Base-by-base conservation (phyloP, 2,797 vertebrate genomes). In the Merluccius polli region DNA sequence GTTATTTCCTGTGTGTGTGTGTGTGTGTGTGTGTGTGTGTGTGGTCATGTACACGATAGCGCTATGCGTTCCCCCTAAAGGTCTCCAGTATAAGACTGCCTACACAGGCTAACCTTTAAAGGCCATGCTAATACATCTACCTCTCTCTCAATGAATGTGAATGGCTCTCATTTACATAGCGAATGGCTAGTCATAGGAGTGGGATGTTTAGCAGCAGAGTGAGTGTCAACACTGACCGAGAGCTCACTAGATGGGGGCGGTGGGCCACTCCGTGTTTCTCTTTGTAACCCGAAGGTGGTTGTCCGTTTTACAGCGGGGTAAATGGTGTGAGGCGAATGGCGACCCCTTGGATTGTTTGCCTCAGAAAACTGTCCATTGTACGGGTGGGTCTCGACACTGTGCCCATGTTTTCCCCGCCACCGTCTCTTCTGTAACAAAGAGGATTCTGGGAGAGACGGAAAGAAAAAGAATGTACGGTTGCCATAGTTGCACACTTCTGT, bases 401-500 rank as follows among this genome's bases (percentile, higher is more conserved):
- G 79, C 75, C 79, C 29, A 3, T 7, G 33, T 2, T 21, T 83
- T 59, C 71, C 83, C 77, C 75, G 18, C 67, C 77, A 68, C n/a
- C 73, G 73, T 74, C 76, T 81, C 79, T 81, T 72, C 59, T 82
- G 59, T 80, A 52, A 77, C 74, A 81, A 81, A 87, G 75, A 81
- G 73, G 78, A 85, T 82, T 81, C 83, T 84, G 73, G 82, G 81
- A 85, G 81, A 85, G 84, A 78, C 29, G 59, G 73, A 86, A 63
- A 10, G 83, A 87, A 70, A 52, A 74, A 80, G 76, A 70, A 78
- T 81, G 81, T 78, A 52, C 85, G 75, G 91, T 92, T 92, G 91
- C 91, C 90, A 92, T 92, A 91, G 91, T 90, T 89, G 90, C 91
- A 81, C 52, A 41, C 76, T 24, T 59, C n/a, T 65, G n/a, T 65